Base-by-base conservation (phyloP, 2,888 invertebrate genomes). In the Agriopis marginaria region DNA sequence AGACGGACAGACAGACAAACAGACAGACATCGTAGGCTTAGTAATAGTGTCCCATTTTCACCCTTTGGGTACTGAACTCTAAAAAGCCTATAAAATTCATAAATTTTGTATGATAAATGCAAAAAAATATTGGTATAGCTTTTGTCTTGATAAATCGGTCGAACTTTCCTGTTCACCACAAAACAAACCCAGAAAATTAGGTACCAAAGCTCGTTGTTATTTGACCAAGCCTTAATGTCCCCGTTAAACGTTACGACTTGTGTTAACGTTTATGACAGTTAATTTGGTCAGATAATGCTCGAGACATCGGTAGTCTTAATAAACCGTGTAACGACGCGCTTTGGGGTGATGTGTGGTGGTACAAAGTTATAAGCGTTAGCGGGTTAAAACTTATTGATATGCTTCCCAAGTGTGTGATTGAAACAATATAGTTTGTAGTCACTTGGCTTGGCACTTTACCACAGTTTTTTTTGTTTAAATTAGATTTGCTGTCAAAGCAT, bases 251-350 rank as follows among this genome's bases (percentile, higher is more conserved):
- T 89, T 88, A 89, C 83, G 85, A 83, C 75, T 75, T 74, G 75
- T 82, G 87, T 92, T 92, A 91, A 92, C 86, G 82, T 90, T 93
- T 92, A 93, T 89, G 91, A 89, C 90, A 89, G 88, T 89, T 92
- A 93, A 93, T 93, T 92, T 90, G 87, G 85, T 81, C 82, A 86
- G 82, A 82, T 87, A 86, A 85, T 83, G 85, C 81, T 77, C 76
- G 81, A 81, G 81, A 82, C 82, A 81, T 85, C 85, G 86, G 91
- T 89, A 90, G 90, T 89, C 83, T 85, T 87, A 86, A 89, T 89
- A 87, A 84, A 85, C 85, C 88, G 77, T 83, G 82, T 82, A 87
- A 86, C 84, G 86, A 83, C 81, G 83, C 77, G 89, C 87, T 89
- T 88, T 86, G 78, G 85, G 85, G 84, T 77, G 81, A 83, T 75